Evolutionary conservation across 2,888 invertebrate species (phyloP).

Genomic region (Cephalotes varians): DNA sequence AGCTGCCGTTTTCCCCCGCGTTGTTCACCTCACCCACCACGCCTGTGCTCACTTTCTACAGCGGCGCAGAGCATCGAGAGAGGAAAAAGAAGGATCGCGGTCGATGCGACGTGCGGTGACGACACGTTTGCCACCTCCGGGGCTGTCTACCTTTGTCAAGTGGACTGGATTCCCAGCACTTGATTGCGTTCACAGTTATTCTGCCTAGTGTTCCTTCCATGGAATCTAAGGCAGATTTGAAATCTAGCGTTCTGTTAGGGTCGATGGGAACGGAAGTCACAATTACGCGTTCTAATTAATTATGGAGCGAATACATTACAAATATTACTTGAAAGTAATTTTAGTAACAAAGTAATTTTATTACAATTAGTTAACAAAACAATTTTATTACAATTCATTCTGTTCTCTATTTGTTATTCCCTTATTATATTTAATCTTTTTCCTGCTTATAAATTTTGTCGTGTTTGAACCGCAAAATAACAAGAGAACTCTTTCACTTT

Average conservation of each 20-base stretch:
- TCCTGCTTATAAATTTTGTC: neutral
- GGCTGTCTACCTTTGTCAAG: conserved; percentile 24
- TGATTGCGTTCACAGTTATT: neutral
- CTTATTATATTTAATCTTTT: neutral
- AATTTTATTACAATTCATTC: neutral
- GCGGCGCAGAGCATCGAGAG: conserved; percentile 35
- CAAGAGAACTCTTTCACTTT: neutral
- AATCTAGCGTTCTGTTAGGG: neutral
- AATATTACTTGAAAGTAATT: neutral
- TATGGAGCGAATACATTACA: neutral
- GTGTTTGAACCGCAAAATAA: neutral
- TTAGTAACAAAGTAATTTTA: neutral
- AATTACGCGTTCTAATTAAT: neutral
- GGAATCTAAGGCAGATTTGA: neutral
- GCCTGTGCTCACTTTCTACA: conserved; percentile 45
- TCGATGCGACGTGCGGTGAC: conserved; percentile 24
- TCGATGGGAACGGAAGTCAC: neutral
- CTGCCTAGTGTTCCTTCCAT: neutral
- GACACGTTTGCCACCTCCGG: conserved; percentile 35
- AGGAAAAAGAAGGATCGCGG: conserved; percentile 39
- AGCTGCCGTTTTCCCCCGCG: conserved; percentile 13
- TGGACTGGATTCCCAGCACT: neutral
- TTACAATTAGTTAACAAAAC: too few relatives aligned
- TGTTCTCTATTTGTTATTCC: neutral
- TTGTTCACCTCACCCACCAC: conserved; percentile 18